Conservation (phyloP, 2,888 invertebrate species). For the Tetragonula carbonaria region DNA sequence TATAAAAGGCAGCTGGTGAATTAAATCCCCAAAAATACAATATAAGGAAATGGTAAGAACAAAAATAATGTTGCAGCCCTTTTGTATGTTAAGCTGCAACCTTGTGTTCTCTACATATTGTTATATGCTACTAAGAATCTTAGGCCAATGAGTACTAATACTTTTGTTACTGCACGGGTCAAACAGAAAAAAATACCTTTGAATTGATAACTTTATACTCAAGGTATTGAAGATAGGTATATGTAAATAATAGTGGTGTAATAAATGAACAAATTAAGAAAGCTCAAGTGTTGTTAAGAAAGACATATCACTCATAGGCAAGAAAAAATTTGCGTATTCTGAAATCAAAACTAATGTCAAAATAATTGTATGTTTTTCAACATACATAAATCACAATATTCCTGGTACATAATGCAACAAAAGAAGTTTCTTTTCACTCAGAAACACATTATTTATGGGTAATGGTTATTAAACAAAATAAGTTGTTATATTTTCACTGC, state of each 20-base stretch:
- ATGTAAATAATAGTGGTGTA: constrained; percentile 24
- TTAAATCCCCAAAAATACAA: constrained; percentile 48
- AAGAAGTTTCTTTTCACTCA: constrained; percentile 41
- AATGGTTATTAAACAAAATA: constrained; percentile 21
- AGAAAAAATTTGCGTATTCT: constrained; percentile 40
- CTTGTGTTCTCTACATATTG: constrained; percentile 79
- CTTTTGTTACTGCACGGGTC: constrained; percentile 52
- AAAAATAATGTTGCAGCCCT: constrained; percentile 80
- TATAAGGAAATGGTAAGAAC: constrained; percentile 63
- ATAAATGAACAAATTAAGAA: constrained; percentile 32
- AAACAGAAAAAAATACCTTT: constrained; percentile 34
- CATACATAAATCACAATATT: constrained; percentile 34
- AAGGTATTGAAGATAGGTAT: constrained; percentile 42
- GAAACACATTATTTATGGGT: constrained; percentile 16
- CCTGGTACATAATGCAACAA: constrained; percentile 5
- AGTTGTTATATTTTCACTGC: constrained; percentile 15
- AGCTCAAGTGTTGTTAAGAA: constrained; percentile 16
- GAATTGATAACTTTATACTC: constrained; percentile 39
- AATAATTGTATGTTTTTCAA: constrained; percentile 34
- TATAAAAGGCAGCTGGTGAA: constrained; percentile 43
- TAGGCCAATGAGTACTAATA: constrained; percentile 67
- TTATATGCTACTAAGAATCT: constrained; percentile 72
- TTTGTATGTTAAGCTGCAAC: constrained; percentile 83
- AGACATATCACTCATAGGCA: constrained; percentile 17
- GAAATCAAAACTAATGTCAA: constrained; percentile 24